Conservation (phyloP, 2,797 vertebrate species). For the Pelodytes ibericus region DNA sequence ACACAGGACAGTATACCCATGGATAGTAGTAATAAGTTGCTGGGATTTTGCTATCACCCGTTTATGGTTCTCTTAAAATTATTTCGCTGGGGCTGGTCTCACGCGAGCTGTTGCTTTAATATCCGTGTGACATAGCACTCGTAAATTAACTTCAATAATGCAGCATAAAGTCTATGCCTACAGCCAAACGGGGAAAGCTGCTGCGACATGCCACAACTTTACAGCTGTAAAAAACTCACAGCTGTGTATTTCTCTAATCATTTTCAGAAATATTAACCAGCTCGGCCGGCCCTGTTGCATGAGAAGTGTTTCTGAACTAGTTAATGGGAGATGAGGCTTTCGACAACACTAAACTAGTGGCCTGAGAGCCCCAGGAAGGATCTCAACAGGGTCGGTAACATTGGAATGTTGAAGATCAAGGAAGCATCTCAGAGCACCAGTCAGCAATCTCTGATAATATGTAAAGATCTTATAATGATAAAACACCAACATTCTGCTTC, state of each 20-base stretch:
- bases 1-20: neutral
- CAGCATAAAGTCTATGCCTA: conserved; percentile 49
- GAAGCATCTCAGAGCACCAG: no score
- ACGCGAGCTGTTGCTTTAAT: conserved; percentile 36
- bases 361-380: no score
- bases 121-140: conserved; percentile 44
- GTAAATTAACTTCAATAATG: conserved; percentile 52
- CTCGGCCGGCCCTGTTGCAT: no score
- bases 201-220: conserved; percentile 36
- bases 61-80: conserved; percentile 43
- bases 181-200: conserved; percentile 39
- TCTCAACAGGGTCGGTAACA: no score
- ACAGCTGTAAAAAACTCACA: conserved; percentile 44
- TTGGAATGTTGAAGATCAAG: no score
- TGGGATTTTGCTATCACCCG: conserved; percentile 15
- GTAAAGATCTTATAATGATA: no score
- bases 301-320: no score
- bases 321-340: no score
- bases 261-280: conserved; percentile 15
- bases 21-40: conserved; percentile 41
- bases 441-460: no score
- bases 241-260: conserved; percentile 25
- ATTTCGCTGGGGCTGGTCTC: conserved; percentile 43
- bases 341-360: no score
- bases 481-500: no score